These are phyloP conservation scores for Lepidostoma basale DNA, from an alignment of 1,140 invertebrate genomes.

Conservation along the genomic window DNA sequence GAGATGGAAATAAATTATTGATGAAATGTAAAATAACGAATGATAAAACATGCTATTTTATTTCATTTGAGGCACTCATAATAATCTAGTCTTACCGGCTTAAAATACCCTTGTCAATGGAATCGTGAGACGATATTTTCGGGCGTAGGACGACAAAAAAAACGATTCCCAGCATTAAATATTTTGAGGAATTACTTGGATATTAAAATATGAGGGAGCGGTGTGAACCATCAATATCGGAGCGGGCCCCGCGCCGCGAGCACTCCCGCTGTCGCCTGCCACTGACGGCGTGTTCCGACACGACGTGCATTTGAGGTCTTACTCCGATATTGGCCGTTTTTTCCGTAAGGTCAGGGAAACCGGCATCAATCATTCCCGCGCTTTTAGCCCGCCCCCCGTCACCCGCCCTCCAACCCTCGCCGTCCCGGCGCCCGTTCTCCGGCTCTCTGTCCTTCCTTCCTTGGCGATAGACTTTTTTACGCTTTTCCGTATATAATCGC, in stretches of 20 bases:
- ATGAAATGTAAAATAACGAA: too few species aligned
- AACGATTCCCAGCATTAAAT: too few species aligned
- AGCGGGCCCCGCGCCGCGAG: neutral
- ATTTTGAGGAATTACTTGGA: too few species aligned
- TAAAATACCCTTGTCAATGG: too few species aligned
- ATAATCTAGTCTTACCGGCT: too few species aligned
- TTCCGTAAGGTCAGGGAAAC: slow-evolving; percentile 16
- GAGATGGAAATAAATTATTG: too few species aligned
- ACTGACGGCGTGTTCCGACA: slow-evolving; percentile 1
- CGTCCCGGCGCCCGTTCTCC: neutral
- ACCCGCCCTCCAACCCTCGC: neutral
- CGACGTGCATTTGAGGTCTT: slow-evolving; percentile 22
- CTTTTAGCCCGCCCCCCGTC: neutral
- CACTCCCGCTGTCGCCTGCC: slow-evolving; percentile 4
- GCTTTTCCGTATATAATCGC: too few species aligned
- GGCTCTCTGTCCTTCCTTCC: neutral
- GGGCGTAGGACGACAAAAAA: too few species aligned
- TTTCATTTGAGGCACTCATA: too few species aligned
- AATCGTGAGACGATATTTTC: too few species aligned
- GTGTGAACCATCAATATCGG: slow-evolving; percentile 8
- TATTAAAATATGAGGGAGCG: too few species aligned
- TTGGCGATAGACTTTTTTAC: neutral
- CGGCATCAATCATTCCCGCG: slow-evolving; percentile 23
- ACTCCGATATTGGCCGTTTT: slow-evolving; percentile 5
- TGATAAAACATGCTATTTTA: too few species aligned